These are phyloP conservation scores for Pseudomugil gertrudae DNA, from an alignment of 2,797 vertebrate species.

Conservation along the genomic window DNA sequence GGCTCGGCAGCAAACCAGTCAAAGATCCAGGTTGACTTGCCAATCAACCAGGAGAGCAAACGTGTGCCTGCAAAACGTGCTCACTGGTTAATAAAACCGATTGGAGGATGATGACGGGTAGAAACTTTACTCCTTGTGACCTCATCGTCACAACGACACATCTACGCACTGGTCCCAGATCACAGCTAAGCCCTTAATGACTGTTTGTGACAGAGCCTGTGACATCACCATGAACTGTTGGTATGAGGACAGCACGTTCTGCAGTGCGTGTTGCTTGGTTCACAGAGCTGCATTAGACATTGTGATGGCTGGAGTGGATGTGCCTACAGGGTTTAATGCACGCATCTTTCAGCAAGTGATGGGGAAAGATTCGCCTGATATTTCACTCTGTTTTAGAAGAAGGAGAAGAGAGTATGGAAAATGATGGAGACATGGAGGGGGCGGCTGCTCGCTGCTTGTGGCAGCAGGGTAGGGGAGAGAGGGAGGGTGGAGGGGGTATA, in stretches of 20 bases:
- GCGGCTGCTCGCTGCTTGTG: slow-evolving; percentile 69
- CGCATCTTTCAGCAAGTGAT: slow-evolving; percentile 21
- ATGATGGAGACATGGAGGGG: slow-evolving; percentile 70
- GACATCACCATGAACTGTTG: slow-evolving; percentile 74
- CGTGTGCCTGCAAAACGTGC: slow-evolving; percentile 14
- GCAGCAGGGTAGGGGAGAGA: slow-evolving; percentile 55
- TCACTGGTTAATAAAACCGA: slow-evolving; percentile 10
- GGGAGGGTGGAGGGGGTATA: slow-evolving; percentile 67
- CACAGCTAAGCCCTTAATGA: slow-evolving; percentile 82
- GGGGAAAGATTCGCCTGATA: slow-evolving; percentile 52
- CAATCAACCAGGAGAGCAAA: slow-evolving; percentile 40
- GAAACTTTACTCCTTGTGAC: slow-evolving; percentile 74
- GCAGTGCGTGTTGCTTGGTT: slow-evolving; percentile 53
- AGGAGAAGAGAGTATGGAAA: slow-evolving; percentile 57
- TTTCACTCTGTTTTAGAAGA: slow-evolving; percentile 52
- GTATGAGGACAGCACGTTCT: slow-evolving; percentile 67
- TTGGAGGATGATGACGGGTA: slow-evolving; percentile 48
- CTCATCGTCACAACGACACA: slow-evolving; percentile 69
- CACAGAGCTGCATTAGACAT: slow-evolving; percentile 20
- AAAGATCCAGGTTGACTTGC: slow-evolving; percentile 38
- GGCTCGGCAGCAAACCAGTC: slow-evolving; percentile 34
- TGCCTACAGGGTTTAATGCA: slow-evolving; percentile 17
- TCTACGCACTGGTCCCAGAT: slow-evolving; percentile 77
- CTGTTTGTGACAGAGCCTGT: slow-evolving; percentile 77
- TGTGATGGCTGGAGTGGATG: slow-evolving; percentile 24